Percentiles rank a stretch among this genome's conserved stretches.
These are phyloP conservation scores for Umimayanthus kanabou DNA, from an alignment of 92 coral and sea anemone species.

Conservation along the genomic window DNA sequence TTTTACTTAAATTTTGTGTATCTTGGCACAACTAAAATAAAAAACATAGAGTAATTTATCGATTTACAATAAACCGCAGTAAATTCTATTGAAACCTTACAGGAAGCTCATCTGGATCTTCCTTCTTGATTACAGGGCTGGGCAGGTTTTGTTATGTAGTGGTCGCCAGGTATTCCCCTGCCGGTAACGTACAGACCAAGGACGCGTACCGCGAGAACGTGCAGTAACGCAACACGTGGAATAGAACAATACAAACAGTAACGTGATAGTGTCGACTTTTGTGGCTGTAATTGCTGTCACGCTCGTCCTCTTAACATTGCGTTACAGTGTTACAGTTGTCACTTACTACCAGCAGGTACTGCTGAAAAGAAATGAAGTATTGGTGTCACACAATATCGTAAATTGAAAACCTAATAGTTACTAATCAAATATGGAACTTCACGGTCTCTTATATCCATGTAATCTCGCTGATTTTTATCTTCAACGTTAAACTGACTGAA, in stretches of 20 bases:
- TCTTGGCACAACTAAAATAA: no score
- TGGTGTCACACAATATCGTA: no score
- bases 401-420: no score
- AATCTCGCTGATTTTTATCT: no score
- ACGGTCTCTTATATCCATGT: no score
- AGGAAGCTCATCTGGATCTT: background rate
- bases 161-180: constrained; percentile 17
- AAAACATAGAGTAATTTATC: background rate
- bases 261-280: background rate
- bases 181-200: constrained; percentile 32
- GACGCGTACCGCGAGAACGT: constrained; percentile 25
- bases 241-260: background rate
- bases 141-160: constrained; percentile 15
- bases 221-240: background rate
- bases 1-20: no score
- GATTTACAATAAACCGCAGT: background rate
- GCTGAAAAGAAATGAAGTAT: background rate
- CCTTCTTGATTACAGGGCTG: background rate
- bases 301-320: no score
- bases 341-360: background rate
- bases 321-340: no score
- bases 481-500: no score
- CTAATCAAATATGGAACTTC: no score
- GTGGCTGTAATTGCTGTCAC: background rate
- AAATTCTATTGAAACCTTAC: background rate